Conservation (phyloP, 2,113 vertebrate genomes). For the Harpagus bidentatus region DNA sequence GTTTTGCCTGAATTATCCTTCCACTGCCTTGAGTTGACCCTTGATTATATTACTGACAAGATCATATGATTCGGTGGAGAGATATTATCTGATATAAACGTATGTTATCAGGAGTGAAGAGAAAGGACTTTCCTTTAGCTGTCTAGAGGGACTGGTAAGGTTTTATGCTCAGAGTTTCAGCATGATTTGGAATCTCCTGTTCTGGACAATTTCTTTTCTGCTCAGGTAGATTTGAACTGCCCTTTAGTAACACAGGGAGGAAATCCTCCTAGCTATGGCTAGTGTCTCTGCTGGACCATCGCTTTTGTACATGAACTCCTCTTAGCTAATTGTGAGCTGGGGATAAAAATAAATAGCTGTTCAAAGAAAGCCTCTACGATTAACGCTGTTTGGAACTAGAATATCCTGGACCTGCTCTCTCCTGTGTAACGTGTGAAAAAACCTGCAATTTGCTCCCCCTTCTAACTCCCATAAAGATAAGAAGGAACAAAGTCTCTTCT, state of each 20-base stretch:
- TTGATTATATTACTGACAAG: background rate
- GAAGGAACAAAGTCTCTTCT: background rate
- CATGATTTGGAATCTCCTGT: background rate
- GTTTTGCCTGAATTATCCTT: background rate
- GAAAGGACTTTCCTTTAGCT: background rate
- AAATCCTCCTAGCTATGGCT: background rate
- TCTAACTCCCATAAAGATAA: background rate
- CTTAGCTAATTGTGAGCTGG: background rate
- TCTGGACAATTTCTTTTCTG: background rate
- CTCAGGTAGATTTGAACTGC: background rate
- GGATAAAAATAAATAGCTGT: constrained; percentile 24
- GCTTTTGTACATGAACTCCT: background rate
- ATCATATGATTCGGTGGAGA: background rate
- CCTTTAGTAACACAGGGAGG: background rate
- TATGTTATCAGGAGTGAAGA: background rate
- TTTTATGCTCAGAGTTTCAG: background rate
- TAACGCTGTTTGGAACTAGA: background rate
- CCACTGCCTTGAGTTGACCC: background rate
- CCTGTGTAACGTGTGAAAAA: background rate
- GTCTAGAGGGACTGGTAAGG: background rate
- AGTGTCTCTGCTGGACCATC: background rate
- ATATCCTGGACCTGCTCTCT: background rate
- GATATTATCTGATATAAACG: background rate
- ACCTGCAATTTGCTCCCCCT: background rate
- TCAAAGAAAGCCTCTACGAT: background rate